Conservation (phyloP, 2,797 vertebrate genomes). For the Scolopax rusticola region DNA sequence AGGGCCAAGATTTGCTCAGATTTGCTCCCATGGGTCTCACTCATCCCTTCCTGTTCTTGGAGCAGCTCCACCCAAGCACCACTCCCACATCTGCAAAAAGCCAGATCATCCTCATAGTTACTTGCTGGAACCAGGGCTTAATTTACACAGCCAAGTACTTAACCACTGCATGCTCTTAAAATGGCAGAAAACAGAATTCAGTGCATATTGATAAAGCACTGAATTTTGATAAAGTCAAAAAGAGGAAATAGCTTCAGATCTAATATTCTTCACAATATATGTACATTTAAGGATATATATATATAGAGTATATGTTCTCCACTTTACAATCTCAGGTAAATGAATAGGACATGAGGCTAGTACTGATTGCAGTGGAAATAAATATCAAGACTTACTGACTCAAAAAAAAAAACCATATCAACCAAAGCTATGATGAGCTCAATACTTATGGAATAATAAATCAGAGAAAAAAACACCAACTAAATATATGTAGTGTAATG, state of each 20-base stretch:
- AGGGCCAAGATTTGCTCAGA: background rate
- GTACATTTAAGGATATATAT: background rate
- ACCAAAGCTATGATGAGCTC: background rate
- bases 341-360: background rate
- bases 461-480: background rate
- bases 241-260: background rate
- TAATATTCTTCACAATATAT: background rate
- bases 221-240: background rate
- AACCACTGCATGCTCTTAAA: background rate
- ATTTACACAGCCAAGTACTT: background rate
- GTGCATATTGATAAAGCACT: background rate
- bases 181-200: background rate
- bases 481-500: background rate
- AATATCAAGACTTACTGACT: background rate
- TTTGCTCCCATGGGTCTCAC: background rate
- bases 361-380: background rate
- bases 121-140: background rate
- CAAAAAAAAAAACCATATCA: background rate
- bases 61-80: constrained; percentile 46
- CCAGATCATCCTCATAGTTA: background rate
- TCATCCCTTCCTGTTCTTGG: constrained; percentile 7
- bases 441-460: background rate
- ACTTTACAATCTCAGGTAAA: background rate
- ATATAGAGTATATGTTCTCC: background rate
- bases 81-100: constrained; percentile 28